phyloP scores from a whole-genome alignment of 2,888 invertebrate species.

The Ectemnius lituratus region DNA sequence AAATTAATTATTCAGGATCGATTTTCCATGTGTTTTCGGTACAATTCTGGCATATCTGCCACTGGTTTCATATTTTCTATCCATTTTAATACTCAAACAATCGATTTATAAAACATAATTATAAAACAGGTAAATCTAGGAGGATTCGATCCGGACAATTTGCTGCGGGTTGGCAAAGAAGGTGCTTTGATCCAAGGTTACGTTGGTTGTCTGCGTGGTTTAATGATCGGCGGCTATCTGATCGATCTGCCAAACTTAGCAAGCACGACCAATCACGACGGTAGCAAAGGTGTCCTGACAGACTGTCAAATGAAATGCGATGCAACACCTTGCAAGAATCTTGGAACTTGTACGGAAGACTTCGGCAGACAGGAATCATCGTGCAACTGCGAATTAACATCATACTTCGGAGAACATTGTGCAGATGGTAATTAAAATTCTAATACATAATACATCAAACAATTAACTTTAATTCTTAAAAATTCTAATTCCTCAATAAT shows the following conservation, averaged over 20 bases:
- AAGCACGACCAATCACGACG: conserved; percentile 84
- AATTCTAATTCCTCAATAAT: not conserved
- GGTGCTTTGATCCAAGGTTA: conserved; percentile 84
- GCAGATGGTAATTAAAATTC: conserved; percentile 80
- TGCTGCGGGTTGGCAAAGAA: conserved; percentile 81
- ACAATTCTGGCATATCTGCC: too few species aligned
- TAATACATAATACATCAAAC: not conserved
- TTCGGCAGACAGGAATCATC: conserved; percentile 91
- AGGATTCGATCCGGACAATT: conserved; percentile 88
- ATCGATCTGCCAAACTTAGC: conserved; percentile 88
- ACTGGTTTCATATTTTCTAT: too few species aligned
- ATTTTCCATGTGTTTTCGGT: too few species aligned
- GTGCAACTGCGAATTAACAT: conserved; percentile 93
- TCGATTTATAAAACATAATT: too few species aligned
- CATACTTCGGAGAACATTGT: conserved; percentile 93
- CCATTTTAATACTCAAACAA: too few species aligned
- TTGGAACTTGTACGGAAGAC: conserved; percentile 92
- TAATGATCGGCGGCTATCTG: conserved; percentile 89
- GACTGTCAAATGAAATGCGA: conserved; percentile 95
- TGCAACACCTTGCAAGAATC: conserved; percentile 91
- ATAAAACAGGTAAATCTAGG: conserved; percentile 88
- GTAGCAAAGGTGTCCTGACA: conserved; percentile 86
- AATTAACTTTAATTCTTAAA: not conserved
- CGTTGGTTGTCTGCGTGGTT: conserved; percentile 91
- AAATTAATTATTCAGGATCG: too few species aligned